Conservation (phyloP, 2,797 vertebrate genomes). For the Malacoraja senta region DNA sequence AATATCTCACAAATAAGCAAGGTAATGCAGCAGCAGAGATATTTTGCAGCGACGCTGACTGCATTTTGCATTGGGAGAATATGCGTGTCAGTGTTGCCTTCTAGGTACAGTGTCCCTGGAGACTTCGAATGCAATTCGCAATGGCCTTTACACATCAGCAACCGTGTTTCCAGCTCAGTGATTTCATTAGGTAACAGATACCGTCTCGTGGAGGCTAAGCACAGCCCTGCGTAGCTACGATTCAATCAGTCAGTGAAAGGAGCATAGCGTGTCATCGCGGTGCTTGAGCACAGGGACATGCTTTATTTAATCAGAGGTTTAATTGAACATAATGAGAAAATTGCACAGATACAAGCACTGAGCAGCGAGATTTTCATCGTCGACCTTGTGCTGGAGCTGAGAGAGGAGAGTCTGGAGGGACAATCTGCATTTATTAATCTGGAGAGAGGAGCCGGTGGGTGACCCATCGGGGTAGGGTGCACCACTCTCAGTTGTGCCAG, state of each 20-base stretch:
- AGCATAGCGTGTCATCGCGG: not conserved
- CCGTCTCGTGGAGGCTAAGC: not conserved
- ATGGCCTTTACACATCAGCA: not conserved
- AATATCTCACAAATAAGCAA: not conserved
- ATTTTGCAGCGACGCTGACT: not conserved
- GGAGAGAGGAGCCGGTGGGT: not conserved
- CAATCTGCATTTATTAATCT: not conserved
- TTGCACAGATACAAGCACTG: not conserved
- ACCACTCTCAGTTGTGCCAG: not conserved
- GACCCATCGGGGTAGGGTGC: no score
- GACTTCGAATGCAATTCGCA: not conserved
- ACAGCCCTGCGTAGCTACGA: not conserved
- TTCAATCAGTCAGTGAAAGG: constrained; percentile 19
- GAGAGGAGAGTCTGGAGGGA: not conserved
- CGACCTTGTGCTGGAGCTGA: not conserved
- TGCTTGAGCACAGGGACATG: not conserved
- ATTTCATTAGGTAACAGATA: not conserved
- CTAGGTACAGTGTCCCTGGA: not conserved
- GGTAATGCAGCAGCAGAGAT: not conserved
- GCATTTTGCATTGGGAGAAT: not conserved
- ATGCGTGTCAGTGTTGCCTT: not conserved
- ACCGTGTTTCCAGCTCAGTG: not conserved
- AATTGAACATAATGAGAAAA: not conserved
- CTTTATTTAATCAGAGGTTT: not conserved
- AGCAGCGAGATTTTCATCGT: not conserved